A percentile compares a stretch with the other conserved stretches of the same genome.
Evolutionary conservation across 2,797 vertebrate species (phyloP).

Genomic region (Sebastes flavidus): DNA sequence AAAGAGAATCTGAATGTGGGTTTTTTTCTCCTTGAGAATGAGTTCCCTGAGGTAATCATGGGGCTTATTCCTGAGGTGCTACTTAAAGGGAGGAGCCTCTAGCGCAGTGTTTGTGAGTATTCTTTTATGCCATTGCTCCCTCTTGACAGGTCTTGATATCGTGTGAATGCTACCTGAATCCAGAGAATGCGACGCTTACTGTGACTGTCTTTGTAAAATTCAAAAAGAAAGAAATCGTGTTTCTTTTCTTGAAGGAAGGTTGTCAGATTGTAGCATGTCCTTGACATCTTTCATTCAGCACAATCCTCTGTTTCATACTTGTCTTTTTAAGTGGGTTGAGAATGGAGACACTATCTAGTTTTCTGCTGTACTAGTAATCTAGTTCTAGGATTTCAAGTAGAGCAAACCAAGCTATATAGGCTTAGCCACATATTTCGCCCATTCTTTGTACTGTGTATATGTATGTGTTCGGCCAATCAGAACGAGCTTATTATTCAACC

Average conservation of each 20-base stretch:
- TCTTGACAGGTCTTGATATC: conserved; percentile 26
- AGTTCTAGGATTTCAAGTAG: neutral
- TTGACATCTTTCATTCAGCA: conserved; percentile 20
- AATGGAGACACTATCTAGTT: neutral
- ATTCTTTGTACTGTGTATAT: neutral
- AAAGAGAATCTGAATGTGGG: conserved; percentile 12
- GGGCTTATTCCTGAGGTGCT: conserved; percentile 27
- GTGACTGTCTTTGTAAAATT: conserved; percentile 10
- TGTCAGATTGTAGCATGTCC: conserved; percentile 5
- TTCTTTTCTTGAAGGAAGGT: conserved; percentile 17
- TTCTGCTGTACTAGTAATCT: neutral
- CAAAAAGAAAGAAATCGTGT: neutral
- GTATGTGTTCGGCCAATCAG: neutral
- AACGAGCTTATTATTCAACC: neutral
- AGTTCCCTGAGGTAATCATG: conserved; percentile 33
- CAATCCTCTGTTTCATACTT: neutral
- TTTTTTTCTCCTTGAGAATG: conserved; percentile 7
- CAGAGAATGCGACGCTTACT: neutral
- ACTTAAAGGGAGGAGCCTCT: conserved; percentile 28
- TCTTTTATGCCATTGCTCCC: conserved; percentile 23
- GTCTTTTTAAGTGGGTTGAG: conserved; percentile 13
- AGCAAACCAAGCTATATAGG: neutral
- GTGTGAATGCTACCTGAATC: conserved; percentile 17
- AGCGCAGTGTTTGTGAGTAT: conserved; percentile 13
- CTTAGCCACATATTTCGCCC: neutral